phyloP scores from a whole-genome alignment of 2,797 vertebrate species.

The Coreius guichenoti region DNA sequence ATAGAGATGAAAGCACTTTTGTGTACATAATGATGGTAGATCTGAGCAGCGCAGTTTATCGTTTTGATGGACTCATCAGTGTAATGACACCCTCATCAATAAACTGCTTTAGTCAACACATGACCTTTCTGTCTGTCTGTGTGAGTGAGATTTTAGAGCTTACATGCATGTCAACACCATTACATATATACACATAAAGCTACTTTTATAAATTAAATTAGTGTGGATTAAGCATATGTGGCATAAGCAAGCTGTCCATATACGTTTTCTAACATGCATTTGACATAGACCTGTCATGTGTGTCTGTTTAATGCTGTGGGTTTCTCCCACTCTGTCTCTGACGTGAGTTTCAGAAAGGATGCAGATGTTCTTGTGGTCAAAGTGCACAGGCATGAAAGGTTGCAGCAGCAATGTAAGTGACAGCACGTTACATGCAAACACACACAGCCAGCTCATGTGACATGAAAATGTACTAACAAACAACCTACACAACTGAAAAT shows the following conservation, averaged over 20 bases:
- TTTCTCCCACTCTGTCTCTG: constrained; percentile 58
- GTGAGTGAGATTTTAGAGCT: not conserved
- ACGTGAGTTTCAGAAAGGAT: constrained; percentile 64
- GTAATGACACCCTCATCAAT: constrained; percentile 57
- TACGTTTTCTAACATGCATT: constrained; percentile 36
- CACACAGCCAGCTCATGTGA: constrained; percentile 1
- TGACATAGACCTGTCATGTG: constrained; percentile 18
- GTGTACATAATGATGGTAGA: constrained; percentile 52
- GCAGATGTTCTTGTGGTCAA: constrained; percentile 67
- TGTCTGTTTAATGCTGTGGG: constrained; percentile 47
- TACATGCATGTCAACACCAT: constrained; percentile 1
- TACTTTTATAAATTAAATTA: not conserved
- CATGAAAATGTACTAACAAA: constrained; percentile 36
- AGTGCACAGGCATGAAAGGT: constrained; percentile 50
- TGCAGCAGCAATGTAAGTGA: constrained; percentile 54
- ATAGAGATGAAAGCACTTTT: constrained; percentile 58
- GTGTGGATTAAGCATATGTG: constrained; percentile 9
- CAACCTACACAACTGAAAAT: not conserved
- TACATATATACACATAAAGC: constrained; percentile 6
- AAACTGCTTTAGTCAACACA: constrained; percentile 54
- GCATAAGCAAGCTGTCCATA: constrained; percentile 19
- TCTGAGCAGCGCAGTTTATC: constrained; percentile 24
- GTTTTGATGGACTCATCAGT: constrained; percentile 53
- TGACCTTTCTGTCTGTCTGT: constrained; percentile 54
- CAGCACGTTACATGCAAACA: constrained; percentile 50